Evolutionary conservation across 1,140 invertebrate species (phyloP).

Genomic region (Heliconius hewitsoni): DNA sequence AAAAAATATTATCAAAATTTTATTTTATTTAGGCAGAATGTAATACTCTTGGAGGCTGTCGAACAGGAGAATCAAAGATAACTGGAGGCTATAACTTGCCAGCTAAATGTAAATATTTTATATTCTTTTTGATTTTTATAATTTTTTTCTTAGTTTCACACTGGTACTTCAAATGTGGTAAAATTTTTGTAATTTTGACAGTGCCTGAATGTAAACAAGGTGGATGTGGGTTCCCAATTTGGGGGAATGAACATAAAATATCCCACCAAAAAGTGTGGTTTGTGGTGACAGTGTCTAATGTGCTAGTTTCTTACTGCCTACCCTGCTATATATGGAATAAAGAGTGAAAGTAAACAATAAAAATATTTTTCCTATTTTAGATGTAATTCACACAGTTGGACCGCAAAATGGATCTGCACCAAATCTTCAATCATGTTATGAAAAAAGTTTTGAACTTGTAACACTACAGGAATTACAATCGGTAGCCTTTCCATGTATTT

Average conservation of each 20-base stretch:
- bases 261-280: too few relatives aligned
- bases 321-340: too few relatives aligned
- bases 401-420: constrained; percentile 87
- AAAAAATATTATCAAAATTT: not conserved
- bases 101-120: constrained; percentile 84
- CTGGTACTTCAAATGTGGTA: too few relatives aligned
- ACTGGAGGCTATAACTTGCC: constrained; percentile 90
- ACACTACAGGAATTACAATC: constrained; percentile 84
- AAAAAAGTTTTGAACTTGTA: constrained; percentile 84
- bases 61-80: constrained; percentile 90
- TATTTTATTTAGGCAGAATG: constrained; percentile 84
- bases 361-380: constrained; percentile 76
- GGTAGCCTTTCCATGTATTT: constrained; percentile 93
- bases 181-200: too few relatives aligned
- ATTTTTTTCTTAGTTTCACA: too few relatives aligned
- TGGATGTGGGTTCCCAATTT: too few relatives aligned
- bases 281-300: too few relatives aligned
- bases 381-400: constrained; percentile 92
- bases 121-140: not conserved
- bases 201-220: too few relatives aligned
- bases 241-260: too few relatives aligned
- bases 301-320: too few relatives aligned
- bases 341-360: too few relatives aligned
- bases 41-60: constrained; percentile 85
- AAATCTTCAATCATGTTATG: constrained; percentile 86